A percentile compares a stretch with the other conserved stretches of the same genome.
Conservation (phyloP, 2,888 invertebrate species). For the Lymantria dispar region DNA sequence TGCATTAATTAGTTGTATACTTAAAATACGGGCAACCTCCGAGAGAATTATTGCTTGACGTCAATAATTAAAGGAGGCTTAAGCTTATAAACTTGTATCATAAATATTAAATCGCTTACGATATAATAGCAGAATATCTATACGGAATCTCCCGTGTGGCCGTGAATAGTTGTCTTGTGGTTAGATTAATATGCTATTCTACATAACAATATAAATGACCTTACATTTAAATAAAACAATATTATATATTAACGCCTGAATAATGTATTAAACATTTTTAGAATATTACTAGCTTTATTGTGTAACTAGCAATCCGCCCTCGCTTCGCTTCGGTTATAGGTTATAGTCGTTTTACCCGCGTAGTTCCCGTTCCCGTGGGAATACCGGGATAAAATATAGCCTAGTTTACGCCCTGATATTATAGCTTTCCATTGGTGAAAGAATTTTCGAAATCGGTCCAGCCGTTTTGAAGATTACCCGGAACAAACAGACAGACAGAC, state of each 20-base stretch:
- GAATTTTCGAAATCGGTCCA: too few species aligned
- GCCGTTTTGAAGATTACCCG: too few species aligned
- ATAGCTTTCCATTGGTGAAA: too few species aligned
- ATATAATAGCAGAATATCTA: constrained; percentile 24
- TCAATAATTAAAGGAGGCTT: constrained; percentile 29
- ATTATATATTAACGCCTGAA: neutral
- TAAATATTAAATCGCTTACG: constrained; percentile 40
- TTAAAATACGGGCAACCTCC: constrained; percentile 17
- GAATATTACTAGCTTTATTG: too few species aligned
- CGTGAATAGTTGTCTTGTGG: constrained; percentile 33
- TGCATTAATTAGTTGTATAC: constrained; percentile 16
- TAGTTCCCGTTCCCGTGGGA: too few species aligned
- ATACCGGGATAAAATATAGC: too few species aligned
- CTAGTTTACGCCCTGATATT: too few species aligned
- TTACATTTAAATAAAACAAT: neutral
- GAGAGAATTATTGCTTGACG: constrained; percentile 21
- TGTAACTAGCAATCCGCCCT: too few species aligned
- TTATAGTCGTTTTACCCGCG: too few species aligned
- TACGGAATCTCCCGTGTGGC: constrained; percentile 31
- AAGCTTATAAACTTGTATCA: constrained; percentile 24
- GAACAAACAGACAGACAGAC: too few species aligned
- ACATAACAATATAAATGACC: constrained; percentile 45
- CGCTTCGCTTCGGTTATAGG: too few species aligned
- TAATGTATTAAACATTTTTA: too few species aligned
- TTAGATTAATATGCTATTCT: constrained; percentile 55